Base-by-base conservation (phyloP, 2,113 vertebrate species). In the Gadus macrocephalus region DNA sequence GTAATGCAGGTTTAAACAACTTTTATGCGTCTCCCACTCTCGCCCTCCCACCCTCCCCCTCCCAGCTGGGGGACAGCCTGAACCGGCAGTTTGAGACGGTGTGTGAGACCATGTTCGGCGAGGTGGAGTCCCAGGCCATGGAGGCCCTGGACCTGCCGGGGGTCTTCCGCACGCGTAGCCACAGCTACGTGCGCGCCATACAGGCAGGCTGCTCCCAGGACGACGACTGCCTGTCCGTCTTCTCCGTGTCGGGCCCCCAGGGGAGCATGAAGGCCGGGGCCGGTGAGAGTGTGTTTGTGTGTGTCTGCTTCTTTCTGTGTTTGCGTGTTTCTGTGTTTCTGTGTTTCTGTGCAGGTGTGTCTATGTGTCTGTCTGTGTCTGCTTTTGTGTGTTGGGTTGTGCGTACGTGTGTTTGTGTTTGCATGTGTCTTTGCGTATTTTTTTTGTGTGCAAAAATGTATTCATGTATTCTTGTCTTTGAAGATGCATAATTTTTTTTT, bases 151-250 rank as follows among this genome's bases (percentile, higher is more conserved):
- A 98, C 85, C 95, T 99, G 83, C 97, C 97, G 0, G 96, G 97
- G 58, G 97, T 96, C 86, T 98, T 98, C 89, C 96, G 97, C 78
- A 98, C 95, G 83, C 93, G 97, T 86, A 97, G 96, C 92, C 97
- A 98, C 91, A 98, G 97, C 92, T 98, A 99, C 87, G 94, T 99
- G 75, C 93, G 96, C 17, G 97, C 97, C 91, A 99, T 99, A 90
- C 97, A 99, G 89, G 97, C 97, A 0, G 97, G 97, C 86, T 98
- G 96, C 84, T 97, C 96, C 86, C 96, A 98, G 90, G 97, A 99
- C 0, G 97, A 98, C 0, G 96, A 99, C 90, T 99, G 97, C 90
- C 93, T 98, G 83, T 96, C 96, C 0, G 95, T 97, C 86, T 97
- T 98, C 87, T 95, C 94, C 82, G 91, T 95, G 92, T 93, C 96